Evolutionary conservation across 2,797 vertebrate species (phyloP).

Genomic region (Girardinus metallicus): DNA sequence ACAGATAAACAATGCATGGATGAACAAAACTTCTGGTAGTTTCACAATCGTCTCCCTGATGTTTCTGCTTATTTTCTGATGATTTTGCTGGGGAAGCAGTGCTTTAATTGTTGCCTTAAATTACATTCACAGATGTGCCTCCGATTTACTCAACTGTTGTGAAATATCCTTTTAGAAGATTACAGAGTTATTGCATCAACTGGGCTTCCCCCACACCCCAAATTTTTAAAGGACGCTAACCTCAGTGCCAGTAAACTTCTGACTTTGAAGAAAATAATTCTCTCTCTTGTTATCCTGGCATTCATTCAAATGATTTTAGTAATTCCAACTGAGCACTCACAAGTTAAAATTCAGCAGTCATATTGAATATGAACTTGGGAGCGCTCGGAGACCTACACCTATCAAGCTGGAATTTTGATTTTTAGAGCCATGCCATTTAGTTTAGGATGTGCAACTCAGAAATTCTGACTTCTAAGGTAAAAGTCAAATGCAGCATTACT

Average conservation of each 20-base stretch:
- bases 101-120: neutral
- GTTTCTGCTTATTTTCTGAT: neutral
- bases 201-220: neutral
- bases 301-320: neutral
- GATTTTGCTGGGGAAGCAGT: neutral
- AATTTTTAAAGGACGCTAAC: neutral
- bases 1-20: neutral
- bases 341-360: neutral
- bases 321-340: neutral
- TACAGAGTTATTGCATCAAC: neutral
- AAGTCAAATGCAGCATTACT: neutral
- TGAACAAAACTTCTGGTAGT: neutral
- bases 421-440: neutral
- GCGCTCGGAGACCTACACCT: neutral
- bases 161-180: neutral
- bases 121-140: neutral
- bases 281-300: neutral
- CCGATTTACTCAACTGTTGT: neutral
- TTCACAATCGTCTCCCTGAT: neutral
- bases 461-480: neutral
- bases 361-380: neutral
- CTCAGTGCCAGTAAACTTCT: neutral
- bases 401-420: neutral
- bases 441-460: neutral
- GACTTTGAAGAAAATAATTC: neutral